A percentile compares a stretch with the other conserved stretches of the same genome.
Evolutionary conservation across 1,140 invertebrate genomes (phyloP).

Genomic region (Potamilus streckersoni): DNA sequence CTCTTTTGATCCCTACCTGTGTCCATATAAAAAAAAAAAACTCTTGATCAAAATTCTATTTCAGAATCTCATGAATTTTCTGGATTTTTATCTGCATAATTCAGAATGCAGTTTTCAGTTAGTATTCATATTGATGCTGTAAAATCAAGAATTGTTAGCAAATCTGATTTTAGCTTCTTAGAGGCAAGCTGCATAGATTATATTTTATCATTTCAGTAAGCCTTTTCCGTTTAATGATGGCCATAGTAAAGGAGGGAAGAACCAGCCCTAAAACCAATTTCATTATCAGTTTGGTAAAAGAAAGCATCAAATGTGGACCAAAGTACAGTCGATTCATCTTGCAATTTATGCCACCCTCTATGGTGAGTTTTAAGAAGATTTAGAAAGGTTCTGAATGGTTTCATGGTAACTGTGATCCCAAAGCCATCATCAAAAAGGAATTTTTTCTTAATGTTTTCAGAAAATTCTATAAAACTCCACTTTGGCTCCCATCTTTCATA

Average conservation of each 20-base stretch:
- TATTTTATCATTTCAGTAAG: constrained; percentile 48
- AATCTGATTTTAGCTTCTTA: not conserved
- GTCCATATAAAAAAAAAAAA: too few relatives aligned
- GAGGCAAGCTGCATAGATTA: not conserved
- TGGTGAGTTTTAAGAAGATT: constrained; percentile 40
- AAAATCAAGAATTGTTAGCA: too few relatives aligned
- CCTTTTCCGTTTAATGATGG: constrained; percentile 79
- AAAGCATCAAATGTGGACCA: constrained; percentile 83
- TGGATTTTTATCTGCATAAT: too few relatives aligned
- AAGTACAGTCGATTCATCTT: constrained; percentile 81
- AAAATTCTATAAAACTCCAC: not conserved
- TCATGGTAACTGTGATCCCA: not conserved
- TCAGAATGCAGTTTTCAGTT: too few relatives aligned
- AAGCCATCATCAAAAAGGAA: not conserved
- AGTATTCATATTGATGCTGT: too few relatives aligned
- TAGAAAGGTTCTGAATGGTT: not conserved
- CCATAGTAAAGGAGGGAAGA: constrained; percentile 79
- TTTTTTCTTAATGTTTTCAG: not conserved
- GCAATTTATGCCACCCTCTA: constrained; percentile 79
- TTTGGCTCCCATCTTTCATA: not conserved
- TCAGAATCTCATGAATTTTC: too few relatives aligned
- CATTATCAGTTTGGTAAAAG: constrained; percentile 83
- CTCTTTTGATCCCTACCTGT: too few relatives aligned
- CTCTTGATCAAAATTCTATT: too few relatives aligned
- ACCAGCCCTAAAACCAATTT: constrained; percentile 89